Conservation (phyloP, 2,888 invertebrate species). For the Drosophila tanythrix region DNA sequence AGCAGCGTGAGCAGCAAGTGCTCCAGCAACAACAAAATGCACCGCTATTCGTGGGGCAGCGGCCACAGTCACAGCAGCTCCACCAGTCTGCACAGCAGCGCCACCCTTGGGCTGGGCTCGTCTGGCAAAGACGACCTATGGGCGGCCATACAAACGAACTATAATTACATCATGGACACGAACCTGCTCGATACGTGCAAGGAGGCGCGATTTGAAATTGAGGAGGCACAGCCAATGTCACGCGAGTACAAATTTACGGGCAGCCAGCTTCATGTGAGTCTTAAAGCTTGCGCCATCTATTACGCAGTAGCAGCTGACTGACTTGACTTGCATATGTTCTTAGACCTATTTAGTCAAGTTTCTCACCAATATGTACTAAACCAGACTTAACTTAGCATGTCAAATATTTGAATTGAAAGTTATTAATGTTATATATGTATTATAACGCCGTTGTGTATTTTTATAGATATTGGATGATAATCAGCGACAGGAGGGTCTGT, state of each 20-base stretch:
- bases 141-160: conserved; percentile 95
- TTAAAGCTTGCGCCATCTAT: conserved; percentile 16
- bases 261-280: conserved; percentile 54
- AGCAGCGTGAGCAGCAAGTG: conserved; percentile 46
- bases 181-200: conserved; percentile 95
- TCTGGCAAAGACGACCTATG: conserved; percentile 93
- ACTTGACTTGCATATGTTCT: not conserved
- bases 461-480: conserved; percentile 80
- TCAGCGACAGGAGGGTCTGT: conserved; percentile 78
- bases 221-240: conserved; percentile 65
- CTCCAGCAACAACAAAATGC: conserved; percentile 79
- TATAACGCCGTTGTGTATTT: not conserved
- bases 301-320: not conserved
- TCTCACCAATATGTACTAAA: not conserved
- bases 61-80: conserved; percentile 88
- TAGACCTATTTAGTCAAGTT: not conserved
- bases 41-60: conserved; percentile 92
- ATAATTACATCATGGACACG: conserved; percentile 97
- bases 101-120: conserved; percentile 82
- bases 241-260: conserved; percentile 52
- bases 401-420: not conserved
- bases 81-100: conserved; percentile 85
- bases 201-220: conserved; percentile 86
- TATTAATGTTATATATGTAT: too few species aligned
- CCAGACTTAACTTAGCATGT: too few species aligned